phyloP scores from a whole-genome alignment of 1,140 invertebrate species.

The Parasteatoda tepidariorum region DNA sequence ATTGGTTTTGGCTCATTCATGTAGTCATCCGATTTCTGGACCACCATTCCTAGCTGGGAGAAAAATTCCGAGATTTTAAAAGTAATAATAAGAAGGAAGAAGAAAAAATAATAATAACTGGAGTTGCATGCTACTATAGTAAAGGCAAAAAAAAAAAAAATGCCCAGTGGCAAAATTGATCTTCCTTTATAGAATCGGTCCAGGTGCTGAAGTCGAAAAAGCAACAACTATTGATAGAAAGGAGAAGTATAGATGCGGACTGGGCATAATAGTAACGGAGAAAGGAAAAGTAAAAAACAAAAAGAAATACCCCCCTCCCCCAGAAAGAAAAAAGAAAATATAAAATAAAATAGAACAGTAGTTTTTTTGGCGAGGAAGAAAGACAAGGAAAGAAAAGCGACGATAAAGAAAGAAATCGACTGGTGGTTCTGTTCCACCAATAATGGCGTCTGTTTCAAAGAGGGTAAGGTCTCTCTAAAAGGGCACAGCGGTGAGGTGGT shows the following conservation, averaged over 20 bases:
- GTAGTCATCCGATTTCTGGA: too few relatives aligned
- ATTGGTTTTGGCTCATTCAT: too few relatives aligned
- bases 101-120: too few relatives aligned
- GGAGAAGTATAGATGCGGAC: neutral
- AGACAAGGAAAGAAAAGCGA: neutral
- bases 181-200: conserved; percentile 2
- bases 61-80: too few relatives aligned
- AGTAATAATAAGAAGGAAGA: too few relatives aligned
- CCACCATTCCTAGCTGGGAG: too few relatives aligned
- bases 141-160: too few relatives aligned
- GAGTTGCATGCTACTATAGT: too few relatives aligned
- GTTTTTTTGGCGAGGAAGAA: conserved; percentile 13
- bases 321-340: neutral
- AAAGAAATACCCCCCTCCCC: too few relatives aligned
- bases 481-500: neutral
- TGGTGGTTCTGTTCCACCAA: conserved; percentile 17
- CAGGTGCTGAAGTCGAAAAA: conserved; percentile 21
- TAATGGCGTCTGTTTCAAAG: conserved; percentile 38
- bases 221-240: neutral
- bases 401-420: conserved; percentile 24
- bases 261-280: neutral
- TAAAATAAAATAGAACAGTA: neutral
- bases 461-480: neutral
- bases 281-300: too few relatives aligned
- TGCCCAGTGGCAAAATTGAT: neutral